Base-by-base conservation (phyloP, 2,113 vertebrate species). In the Petaurus breviceps region DNA sequence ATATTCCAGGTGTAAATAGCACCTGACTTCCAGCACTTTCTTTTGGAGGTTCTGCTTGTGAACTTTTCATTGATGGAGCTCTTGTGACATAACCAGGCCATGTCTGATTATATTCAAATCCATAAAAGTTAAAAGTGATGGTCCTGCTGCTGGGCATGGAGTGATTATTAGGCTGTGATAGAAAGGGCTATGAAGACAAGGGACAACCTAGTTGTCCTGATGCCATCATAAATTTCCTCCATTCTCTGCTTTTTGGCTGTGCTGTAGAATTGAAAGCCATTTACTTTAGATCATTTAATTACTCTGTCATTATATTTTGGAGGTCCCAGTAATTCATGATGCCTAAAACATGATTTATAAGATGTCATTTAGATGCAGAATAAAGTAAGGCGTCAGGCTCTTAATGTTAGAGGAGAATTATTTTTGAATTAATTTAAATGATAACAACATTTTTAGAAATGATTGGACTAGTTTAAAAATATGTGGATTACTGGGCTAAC, bases 241-340 rank as follows among this genome's bases (percentile, higher is more conserved):
- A 90, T 92, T 94, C 93, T 24, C 97, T 26, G 90, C 5, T 54
- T 93, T 77, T 96, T 50, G 95, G 24, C 96, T 94, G 90, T 53
- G 90, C 0, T 91, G 25, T 16, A 92, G 92, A 92, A 52, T 77
- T 93, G 92, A 95, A 98, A 97, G 93, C 49, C 94, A 93, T 98
- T 98, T 98, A 97, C 93, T 91, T 94, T 96, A 68, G 89, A 92
- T 96, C 93, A 96, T 98, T 98, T 98, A 97, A 96, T 98, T 98
- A 97, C 96, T 68, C 91, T 98, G 96, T 96, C 97, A 97, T 89
- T 95, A 91, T 95, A 52, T 90, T 92, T 96, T 97, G 97, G 68
- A 94, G 94, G 26, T 8, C 46, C 96, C 95, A 51, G 51, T 98
- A 97, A 98, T 97, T 98, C 95, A 98, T 94, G 92, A 97, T 92